A percentile compares a stretch with the other conserved stretches of the same genome.
Evolutionary conservation across 2,797 vertebrate species (phyloP).

Genomic region (Manis javanica): DNA sequence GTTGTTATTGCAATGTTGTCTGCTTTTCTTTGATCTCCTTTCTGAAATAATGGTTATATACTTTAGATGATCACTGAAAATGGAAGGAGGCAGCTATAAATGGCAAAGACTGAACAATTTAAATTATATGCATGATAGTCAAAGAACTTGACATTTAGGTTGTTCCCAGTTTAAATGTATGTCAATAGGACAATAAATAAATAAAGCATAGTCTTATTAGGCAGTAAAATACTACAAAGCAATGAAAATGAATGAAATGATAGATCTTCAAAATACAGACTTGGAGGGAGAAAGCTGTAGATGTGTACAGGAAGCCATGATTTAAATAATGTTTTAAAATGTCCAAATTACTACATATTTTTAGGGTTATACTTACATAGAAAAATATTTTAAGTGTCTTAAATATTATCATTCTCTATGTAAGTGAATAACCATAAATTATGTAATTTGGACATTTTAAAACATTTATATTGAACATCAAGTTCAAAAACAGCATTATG

Average conservation of each 20-base stretch:
- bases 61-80: not conserved
- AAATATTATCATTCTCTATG: not conserved
- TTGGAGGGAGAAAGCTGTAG: not conserved
- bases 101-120: not conserved
- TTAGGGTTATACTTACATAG: not conserved
- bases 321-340: not conserved
- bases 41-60: conserved; percentile 12
- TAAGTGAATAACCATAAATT: not conserved
- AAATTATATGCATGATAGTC: not conserved
- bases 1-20: not conserved
- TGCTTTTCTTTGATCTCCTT: conserved; percentile 31
- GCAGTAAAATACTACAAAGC: not conserved
- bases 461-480: not conserved
- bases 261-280: not conserved
- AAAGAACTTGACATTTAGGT: not conserved
- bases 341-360: not conserved
- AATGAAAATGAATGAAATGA: not conserved
- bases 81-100: not conserved
- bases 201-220: not conserved
- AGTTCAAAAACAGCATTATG: not conserved
- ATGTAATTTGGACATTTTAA: not conserved
- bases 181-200: not conserved
- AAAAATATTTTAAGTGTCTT: not conserved
- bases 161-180: conserved; percentile 7
- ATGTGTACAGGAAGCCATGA: not conserved